Evolutionary conservation across 2,888 invertebrate genomes (phyloP), one percentile per base, ranked within the genome.

Genomic region (Macaria liturata): DNA sequence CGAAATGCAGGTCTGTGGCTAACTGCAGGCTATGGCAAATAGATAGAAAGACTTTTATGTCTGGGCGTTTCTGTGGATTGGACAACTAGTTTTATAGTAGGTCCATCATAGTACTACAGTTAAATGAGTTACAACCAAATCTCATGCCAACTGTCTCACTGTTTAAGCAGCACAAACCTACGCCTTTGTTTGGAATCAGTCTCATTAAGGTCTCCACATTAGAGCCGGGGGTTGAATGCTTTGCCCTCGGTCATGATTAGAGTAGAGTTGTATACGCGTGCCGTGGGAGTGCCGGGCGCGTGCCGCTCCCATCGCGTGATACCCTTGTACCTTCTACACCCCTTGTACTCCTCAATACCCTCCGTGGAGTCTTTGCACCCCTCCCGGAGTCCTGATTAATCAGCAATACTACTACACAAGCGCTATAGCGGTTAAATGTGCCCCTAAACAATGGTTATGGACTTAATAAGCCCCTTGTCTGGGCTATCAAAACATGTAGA

Each of bases 261-360:
- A 37, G 3, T 37, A 37, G 45, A 60, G 59, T 54, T 66, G 71
- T 74, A 65, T 68, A 73, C 87, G 85, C 85, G 88, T 86, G 87
- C 62, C 89, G 92, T 92, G 92, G 91, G 92, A 91, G 91, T 90
- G 89, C 83, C 86, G 76, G 63, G 76, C 90, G 89, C 91, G 91
- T 89, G 91, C 84, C 87, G 84, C 88, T 92, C 90, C 89, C 92
- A 91, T 88, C 87, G 88, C 86, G 86, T 84, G 86, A 81, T 78
- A 75, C 37, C 51, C 50, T 43, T 30, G 42, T 9, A 32, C 50
- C 44, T 32, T 49, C 20, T 20, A 20, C 20, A 20, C 20, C 20
- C 20, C 20, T 2, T 20, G 20, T 20, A 20, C 20, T 2, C 20
- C 39, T 39, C 39, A 7, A 3, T 8, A 39, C 39, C 39, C 77